These are phyloP conservation scores for Limnothrissa miodon DNA, from an alignment of 2,113 vertebrate genomes.

Conservation along the genomic window DNA sequence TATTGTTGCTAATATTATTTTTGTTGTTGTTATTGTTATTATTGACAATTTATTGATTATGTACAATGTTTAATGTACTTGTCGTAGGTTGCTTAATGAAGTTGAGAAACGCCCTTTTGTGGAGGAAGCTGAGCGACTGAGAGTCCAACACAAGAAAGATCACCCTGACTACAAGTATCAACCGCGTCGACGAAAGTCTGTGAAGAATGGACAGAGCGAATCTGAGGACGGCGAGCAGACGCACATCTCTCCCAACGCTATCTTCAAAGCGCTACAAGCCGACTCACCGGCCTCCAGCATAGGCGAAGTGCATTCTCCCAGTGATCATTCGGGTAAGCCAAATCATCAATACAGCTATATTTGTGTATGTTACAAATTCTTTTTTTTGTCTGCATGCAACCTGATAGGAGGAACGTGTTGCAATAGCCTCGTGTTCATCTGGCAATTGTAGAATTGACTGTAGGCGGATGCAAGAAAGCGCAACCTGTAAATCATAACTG, in stretches of 20 bases:
- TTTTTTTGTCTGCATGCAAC: not conserved
- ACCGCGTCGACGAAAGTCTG: constrained; percentile 89
- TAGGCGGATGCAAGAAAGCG: constrained; percentile 16
- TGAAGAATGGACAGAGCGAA: constrained; percentile 91
- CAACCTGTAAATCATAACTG: constrained; percentile 53
- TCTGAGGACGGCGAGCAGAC: constrained; percentile 86
- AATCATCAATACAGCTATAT: not conserved
- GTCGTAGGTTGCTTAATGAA: constrained; percentile 84
- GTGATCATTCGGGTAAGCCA: constrained; percentile 88
- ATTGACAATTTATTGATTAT: not conserved
- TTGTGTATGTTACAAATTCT: not conserved
- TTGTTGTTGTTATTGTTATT: not conserved
- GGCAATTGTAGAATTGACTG: not conserved
- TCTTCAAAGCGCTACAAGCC: constrained; percentile 95
- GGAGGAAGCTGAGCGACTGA: constrained; percentile 92
- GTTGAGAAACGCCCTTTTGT: constrained; percentile 94
- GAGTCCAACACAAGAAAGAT: constrained; percentile 97
- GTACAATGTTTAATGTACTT: not conserved
- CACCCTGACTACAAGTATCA: constrained; percentile 98
- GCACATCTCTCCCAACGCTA: constrained; percentile 92
- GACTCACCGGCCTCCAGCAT: constrained; percentile 95
- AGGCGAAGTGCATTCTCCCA: constrained; percentile 93
- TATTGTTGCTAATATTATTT: not conserved
- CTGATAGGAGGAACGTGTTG: not conserved
- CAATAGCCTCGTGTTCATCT: not conserved